These are phyloP conservation scores for Rutilus rutilus DNA, from an alignment of 2,113 vertebrate species.

Conservation along the genomic window DNA sequence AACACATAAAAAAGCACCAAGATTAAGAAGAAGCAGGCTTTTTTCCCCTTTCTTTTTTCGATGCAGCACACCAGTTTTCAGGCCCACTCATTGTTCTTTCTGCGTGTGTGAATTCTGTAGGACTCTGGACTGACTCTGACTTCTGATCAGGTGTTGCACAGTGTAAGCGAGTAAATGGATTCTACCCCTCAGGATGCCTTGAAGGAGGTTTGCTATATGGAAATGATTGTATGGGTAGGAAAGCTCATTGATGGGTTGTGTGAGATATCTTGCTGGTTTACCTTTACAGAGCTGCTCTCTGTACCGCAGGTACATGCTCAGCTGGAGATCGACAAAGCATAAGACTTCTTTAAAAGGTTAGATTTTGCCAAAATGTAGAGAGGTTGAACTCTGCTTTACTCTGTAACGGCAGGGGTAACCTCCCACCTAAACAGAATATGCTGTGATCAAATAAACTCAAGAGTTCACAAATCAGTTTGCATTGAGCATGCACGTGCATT, in stretches of 20 bases:
- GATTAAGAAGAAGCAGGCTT: neutral
- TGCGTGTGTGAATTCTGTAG: neutral
- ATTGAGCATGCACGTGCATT: neutral
- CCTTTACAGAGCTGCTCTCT: neutral
- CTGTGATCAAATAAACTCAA: slow-evolving; percentile 2
- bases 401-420: neutral
- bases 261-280: slow-evolving; percentile 27
- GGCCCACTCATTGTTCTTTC: neutral
- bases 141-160: slow-evolving; percentile 11
- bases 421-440: neutral
- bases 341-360: slow-evolving; percentile 9
- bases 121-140: slow-evolving; percentile 2
- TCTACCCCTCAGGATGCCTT: slow-evolving; percentile 14
- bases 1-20: neutral
- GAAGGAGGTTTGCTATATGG: slow-evolving; percentile 36
- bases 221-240: slow-evolving; percentile 20
- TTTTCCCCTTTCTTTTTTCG: neutral
- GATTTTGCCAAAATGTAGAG: slow-evolving; percentile 23
- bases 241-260: slow-evolving; percentile 21
- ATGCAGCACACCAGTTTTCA: neutral
- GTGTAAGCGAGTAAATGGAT: slow-evolving; percentile 14
- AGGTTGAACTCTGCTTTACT: neutral
- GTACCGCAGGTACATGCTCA: neutral
- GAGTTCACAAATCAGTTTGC: neutral
- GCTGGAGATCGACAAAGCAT: slow-evolving; percentile 15